Base-by-base conservation (phyloP, 2,113 vertebrate species). In the Paradisaea rubra region DNA sequence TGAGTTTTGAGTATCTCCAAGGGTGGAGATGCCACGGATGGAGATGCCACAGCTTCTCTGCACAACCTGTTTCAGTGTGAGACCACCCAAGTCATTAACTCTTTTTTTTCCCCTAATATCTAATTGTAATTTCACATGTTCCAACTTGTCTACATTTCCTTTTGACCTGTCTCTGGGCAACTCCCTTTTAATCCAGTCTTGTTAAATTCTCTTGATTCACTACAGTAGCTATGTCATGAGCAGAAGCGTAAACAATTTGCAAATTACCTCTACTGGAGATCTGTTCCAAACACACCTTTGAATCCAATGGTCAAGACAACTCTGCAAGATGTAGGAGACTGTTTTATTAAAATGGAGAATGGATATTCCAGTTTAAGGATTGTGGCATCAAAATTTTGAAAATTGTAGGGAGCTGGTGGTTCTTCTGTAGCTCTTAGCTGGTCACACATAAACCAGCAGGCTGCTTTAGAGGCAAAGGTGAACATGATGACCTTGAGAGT, bases 401-500 rank as follows among this genome's bases (percentile, higher is more conserved):
- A 86, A 72, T 66, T 79, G 15, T 47, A 79, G 64, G 57, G 13
- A 79, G 20, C 47, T 52, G 33, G 11, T 85, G 10, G 24, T 54
- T 95, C 77, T 90, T 74, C 54, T 56, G 6, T 22, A 39, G 50
- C 47, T 81, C 54, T 85, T 78, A 50, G 65, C 13, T 47, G 20
- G 10, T 80, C 71, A 54, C 65, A 84, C 64, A 64, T 88, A 37
- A 81, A 49, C 39, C 31, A 50, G 30, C 6, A 20, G 19, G 52
- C 39, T 61, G 31, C 33, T 89, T 81, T 49, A 53, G 37, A 59
- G 39, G 49, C 35, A 71, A 86, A 64, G 37, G 35, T 88, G 50
- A 83, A 56, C 0, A 0, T 27, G 19, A 21, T 80, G 76, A 50
- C 52, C 83, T 70, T 0, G 0, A 23, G 24, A 81, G 44, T 72